A percentile compares a stretch with the other conserved stretches of the same genome.
These are phyloP conservation scores for Elegia similella DNA, from an alignment of 2,888 invertebrate species.

Conservation along the genomic window DNA sequence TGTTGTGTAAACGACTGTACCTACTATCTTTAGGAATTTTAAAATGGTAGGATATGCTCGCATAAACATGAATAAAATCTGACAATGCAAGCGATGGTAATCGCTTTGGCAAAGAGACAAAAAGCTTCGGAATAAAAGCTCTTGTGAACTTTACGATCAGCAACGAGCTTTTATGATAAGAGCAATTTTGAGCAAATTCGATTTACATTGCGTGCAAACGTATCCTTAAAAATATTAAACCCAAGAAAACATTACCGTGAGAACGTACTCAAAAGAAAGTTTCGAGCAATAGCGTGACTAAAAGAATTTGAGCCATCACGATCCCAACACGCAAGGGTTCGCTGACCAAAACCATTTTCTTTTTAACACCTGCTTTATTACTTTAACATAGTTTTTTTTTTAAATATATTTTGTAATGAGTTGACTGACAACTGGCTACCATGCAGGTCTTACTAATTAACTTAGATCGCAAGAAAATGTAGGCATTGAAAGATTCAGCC, in stretches of 20 bases:
- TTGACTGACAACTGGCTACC: too few species aligned
- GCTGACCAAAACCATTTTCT: neutral
- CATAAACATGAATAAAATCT: conserved; percentile 6
- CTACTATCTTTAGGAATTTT: conserved; percentile 6
- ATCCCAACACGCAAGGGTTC: conserved; percentile 3
- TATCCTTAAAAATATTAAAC: too few species aligned
- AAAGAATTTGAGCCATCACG: neutral
- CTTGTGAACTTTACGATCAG: neutral
- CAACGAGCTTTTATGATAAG: neutral
- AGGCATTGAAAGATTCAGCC: too few species aligned
- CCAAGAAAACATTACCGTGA: neutral
- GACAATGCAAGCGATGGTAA: neutral
- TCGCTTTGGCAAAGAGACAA: conserved; percentile 8
- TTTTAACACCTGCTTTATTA: neutral
- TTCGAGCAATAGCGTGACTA: neutral
- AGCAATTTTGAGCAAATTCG: too few species aligned
- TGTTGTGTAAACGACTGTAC: too few species aligned
- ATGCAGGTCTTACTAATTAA: too few species aligned
- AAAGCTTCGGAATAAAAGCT: conserved; percentile 9
- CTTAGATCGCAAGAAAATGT: too few species aligned
- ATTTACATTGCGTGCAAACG: too few species aligned
- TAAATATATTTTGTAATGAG: too few species aligned
- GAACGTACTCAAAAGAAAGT: neutral
- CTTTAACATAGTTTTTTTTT: too few species aligned
- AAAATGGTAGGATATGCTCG: neutral